Conservation (phyloP, 2,888 invertebrate species). For the Bibio marci region DNA sequence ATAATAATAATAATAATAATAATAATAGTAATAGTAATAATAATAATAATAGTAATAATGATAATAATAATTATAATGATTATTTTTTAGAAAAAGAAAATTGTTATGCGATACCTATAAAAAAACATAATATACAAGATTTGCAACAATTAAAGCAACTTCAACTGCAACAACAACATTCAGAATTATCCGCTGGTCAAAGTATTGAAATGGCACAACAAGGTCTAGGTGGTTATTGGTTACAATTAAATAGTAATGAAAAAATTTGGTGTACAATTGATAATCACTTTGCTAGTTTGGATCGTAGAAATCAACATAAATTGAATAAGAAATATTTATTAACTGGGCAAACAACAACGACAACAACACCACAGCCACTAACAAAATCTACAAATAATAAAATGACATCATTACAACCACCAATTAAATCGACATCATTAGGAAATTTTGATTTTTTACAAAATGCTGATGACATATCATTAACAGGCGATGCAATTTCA, state of each 20-base stretch:
- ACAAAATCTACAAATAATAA: background rate
- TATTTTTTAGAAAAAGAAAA: no score
- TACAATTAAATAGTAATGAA: slow-evolving; percentile 10
- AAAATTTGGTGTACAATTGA: slow-evolving; percentile 11
- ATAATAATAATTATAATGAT: no score
- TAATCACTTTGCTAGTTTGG: slow-evolving; percentile 6
- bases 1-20: no score
- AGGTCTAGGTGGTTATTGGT: slow-evolving; percentile 14
- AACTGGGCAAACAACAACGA: no score
- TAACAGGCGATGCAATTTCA: slow-evolving; percentile 20
- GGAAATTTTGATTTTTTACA: slow-evolving; percentile 13
- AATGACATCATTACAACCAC: slow-evolving; percentile 5
- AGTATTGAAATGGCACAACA: background rate
- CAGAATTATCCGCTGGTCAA: no score
- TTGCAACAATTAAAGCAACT: slow-evolving; percentile 14
- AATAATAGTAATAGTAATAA: no score
- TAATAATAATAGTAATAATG: no score
- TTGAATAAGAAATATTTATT: slow-evolving; percentile 1
- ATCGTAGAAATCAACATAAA: slow-evolving; percentile 7
- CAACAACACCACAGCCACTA: background rate
- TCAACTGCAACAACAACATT: slow-evolving; percentile 7
- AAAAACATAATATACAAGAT: no score
- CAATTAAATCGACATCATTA: slow-evolving; percentile 12
- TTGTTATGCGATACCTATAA: no score
- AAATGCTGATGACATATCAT: slow-evolving; percentile 7